Percentiles rank a stretch among this genome's conserved stretches.
These are phyloP conservation scores for Sebastes minor DNA, from an alignment of 2,797 vertebrate species.

Conservation along the genomic window DNA sequence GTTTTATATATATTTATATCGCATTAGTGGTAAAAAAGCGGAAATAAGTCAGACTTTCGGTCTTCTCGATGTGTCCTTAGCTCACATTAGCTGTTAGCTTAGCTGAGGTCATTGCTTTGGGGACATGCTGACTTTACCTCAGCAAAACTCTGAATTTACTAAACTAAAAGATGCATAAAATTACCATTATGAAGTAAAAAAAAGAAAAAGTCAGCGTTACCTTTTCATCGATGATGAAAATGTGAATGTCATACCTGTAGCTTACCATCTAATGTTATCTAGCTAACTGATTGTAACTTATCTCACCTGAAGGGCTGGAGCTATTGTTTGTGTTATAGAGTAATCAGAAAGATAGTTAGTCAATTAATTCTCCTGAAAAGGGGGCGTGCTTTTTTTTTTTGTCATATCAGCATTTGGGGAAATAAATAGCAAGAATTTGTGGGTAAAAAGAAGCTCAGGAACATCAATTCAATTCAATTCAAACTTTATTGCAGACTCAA, in stretches of 20 bases:
- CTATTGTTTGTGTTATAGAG: background rate
- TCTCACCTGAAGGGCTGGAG: background rate
- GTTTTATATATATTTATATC: background rate
- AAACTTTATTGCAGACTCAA: too few relatives aligned
- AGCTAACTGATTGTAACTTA: background rate
- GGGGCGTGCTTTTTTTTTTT: background rate
- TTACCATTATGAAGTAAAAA: accelerated
- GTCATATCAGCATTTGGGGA: background rate
- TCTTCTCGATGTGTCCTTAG: slow-evolving; percentile 18
- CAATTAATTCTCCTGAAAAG: background rate
- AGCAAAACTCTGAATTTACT: background rate
- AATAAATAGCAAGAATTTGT: too few relatives aligned
- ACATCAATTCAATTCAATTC: too few relatives aligned
- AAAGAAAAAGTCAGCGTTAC: accelerated
- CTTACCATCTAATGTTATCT: background rate
- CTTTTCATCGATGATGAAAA: background rate
- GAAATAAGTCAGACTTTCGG: background rate
- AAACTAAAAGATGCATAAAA: background rate
- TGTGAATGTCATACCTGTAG: background rate
- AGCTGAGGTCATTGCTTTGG: slow-evolving; percentile 64
- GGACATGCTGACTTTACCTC: slow-evolving; percentile 11
- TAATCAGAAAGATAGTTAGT: too few relatives aligned
- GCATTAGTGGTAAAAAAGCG: accelerated
- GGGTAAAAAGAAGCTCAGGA: too few relatives aligned
- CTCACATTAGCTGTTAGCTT: slow-evolving; percentile 61